Evolutionary conservation across 1,140 invertebrate genomes (phyloP), one percentile per base, ranked within the genome.

Genomic region (Oppia nitens): DNA sequence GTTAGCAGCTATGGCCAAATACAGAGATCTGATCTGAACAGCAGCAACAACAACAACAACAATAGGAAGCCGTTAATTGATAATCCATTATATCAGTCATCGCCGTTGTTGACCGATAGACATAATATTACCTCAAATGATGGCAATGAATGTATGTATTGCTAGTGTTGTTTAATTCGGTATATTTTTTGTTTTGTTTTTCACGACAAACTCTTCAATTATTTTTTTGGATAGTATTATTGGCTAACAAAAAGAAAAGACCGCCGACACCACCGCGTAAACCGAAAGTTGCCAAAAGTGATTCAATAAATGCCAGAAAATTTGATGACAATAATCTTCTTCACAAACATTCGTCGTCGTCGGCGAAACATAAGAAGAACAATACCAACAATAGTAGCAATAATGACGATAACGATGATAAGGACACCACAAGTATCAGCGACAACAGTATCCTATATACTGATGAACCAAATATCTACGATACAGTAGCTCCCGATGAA

Each of bases 401-500:
- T 23, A 23, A n/a, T 32, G 55, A 29, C 21, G 59, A 20, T 6
- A 20, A 59, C 2, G 47, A 59, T 25, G 53, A 60, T 12, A 51
- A 54, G 24, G 64, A 65, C 29, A 27, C 20, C 2, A 63, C 60
- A 28, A n/a, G n/a, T n/a, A n/a, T n/a, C n/a, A n/a, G n/a, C n/a
- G n/a, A n/a, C n/a, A n/a, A n/a, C n/a, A n/a, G n/a, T n/a, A n/a
- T n/a, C n/a, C n/a, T n/a, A n/a, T 49, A 40, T 21, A 55, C 50
- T 23, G 50, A 52, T 26, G 59, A 65, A 48, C 55, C 63, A 23
- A 62, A 62, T 57, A 65, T 66, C 49, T 66, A 66, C 32, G 65
- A 66, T 60, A 65, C 65, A 1, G 65, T 66, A 21, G 63, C 65
- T n/a, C 60, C 63, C 27, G 65, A 66, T 59, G 62, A 61, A 29